Evolutionary conservation across 2,113 vertebrate genomes (phyloP), one percentile per base, ranked within the genome.

Genomic region (Paratilapia polleni): DNA sequence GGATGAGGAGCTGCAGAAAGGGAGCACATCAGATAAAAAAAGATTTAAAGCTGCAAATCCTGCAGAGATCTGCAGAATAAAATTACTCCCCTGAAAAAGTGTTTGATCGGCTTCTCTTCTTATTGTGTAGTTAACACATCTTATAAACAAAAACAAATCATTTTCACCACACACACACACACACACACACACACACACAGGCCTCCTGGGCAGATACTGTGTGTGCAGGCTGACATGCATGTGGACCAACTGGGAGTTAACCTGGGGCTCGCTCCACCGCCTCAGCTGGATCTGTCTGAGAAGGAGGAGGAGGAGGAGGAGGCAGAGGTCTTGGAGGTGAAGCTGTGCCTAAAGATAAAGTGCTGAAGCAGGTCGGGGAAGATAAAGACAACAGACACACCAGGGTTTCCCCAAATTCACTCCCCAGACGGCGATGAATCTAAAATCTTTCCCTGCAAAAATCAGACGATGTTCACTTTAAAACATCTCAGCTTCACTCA

Each of bases 301-400:
- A 70, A 79, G 66, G 54, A 63, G 54, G 36, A 78, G 41, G 79
- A 75, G 58, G 81, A 74, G 57, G 38, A 60, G 77, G 68, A 24
- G 74, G 41, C 13, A 47, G 43, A 85, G 88, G 75, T 85, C 86
- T 73, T 38, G 36, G 63, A 87, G 91, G 89, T 89, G 89, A 90
- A 93, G 80, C 74, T 59, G 77, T 31, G 87, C 85, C 90, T 91
- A 74, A 59, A 88, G 90, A 90, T 77, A 86, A 78, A 87, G 83
- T 13, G 66, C 66, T 20, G 17, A 52, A 73, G 66, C 77, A 80
- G 41, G 63, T 12, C 31, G 41, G 63, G 64, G 63, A 13, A 17
- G 49, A 10, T 66, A 13, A 52, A 26, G 26, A 54, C 43, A 34
- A 22, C 26, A 76, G 70, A 64, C 74, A 59, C 74, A 43, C 47